phyloP scores from a whole-genome alignment of 2,113 vertebrate species.

The Lophura nycthemera region DNA sequence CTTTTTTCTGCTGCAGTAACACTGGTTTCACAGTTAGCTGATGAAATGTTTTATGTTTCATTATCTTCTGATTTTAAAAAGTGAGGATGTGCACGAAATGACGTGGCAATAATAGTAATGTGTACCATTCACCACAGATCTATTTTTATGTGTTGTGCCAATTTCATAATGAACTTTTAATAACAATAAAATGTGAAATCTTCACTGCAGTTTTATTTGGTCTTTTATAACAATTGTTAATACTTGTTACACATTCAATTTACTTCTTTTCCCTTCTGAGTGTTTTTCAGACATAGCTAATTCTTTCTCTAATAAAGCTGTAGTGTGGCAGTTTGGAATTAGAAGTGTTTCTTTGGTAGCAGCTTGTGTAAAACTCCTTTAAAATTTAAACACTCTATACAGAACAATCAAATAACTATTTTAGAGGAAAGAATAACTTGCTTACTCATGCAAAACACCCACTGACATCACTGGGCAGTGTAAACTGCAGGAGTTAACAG shows the following conservation, averaged over 20 bases:
- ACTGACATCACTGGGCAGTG: background rate
- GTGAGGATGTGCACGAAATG: background rate
- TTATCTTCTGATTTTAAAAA: conserved; percentile 24
- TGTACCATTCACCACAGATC: conserved; percentile 35
- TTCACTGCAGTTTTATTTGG: background rate
- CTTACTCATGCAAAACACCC: background rate
- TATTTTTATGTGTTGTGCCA: conserved; percentile 69
- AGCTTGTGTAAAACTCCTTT: background rate
- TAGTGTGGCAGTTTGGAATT: background rate
- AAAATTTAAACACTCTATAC: background rate
- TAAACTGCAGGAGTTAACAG: background rate
- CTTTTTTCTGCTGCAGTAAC: conserved; percentile 40
- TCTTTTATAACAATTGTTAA: conserved; percentile 14
- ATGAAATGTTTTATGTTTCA: conserved; percentile 11
- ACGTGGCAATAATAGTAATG: background rate
- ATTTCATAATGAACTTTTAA: conserved; percentile 66
- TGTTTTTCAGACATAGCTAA: background rate
- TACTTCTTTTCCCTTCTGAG: background rate
- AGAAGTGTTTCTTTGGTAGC: background rate
- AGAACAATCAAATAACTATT: background rate
- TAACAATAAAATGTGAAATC: conserved; percentile 61
- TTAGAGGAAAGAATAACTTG: background rate
- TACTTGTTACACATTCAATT: background rate
- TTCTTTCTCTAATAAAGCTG: background rate
- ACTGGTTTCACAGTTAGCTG: background rate